Evolutionary conservation across 2,888 invertebrate genomes (phyloP).

Genomic region (Amiota communis): DNA sequence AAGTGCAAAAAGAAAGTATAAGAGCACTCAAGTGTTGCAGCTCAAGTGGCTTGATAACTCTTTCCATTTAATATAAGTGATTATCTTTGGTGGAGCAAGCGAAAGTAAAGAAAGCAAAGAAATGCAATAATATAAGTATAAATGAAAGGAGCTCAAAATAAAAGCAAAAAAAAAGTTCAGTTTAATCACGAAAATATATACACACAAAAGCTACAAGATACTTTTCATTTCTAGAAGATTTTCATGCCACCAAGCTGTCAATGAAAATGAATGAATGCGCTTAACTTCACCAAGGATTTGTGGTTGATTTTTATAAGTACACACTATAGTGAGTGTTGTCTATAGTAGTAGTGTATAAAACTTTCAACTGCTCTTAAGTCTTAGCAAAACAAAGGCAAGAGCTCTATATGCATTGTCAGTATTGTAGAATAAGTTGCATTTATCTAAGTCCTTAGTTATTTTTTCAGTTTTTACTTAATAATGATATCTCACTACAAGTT

Average conservation of each 20-base stretch:
- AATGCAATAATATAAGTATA: too few species aligned
- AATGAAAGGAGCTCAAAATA: too few species aligned
- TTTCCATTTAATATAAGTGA: slow-evolving; percentile 22
- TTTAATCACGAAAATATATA: slow-evolving; percentile 19
- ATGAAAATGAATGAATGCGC: slow-evolving; percentile 18
- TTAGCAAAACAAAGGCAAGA: not conserved
- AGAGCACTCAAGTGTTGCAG: not conserved
- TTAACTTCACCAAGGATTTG: not conserved
- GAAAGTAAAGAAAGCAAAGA: too few species aligned
- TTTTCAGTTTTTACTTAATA: not conserved
- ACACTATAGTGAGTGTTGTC: not conserved
- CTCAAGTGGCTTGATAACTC: slow-evolving; percentile 17
- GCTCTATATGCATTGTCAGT: slow-evolving; percentile 45
- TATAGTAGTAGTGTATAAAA: too few species aligned
- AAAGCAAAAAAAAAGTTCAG: too few species aligned
- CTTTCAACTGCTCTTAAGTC: not conserved
- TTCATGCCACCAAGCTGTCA: slow-evolving; percentile 10
- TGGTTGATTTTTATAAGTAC: not conserved
- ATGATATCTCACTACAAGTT: not conserved
- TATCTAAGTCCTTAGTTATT: slow-evolving; percentile 16
- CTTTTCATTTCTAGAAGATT: too few species aligned
- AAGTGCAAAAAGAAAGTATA: not conserved
- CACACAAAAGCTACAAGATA: not conserved
- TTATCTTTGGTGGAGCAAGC: not conserved
- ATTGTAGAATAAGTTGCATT: slow-evolving; percentile 56